Evolutionary conservation across 2,113 vertebrate species (phyloP), one percentile per base, ranked within the genome.

Genomic region (Ophthalmolycus amberensis): DNA sequence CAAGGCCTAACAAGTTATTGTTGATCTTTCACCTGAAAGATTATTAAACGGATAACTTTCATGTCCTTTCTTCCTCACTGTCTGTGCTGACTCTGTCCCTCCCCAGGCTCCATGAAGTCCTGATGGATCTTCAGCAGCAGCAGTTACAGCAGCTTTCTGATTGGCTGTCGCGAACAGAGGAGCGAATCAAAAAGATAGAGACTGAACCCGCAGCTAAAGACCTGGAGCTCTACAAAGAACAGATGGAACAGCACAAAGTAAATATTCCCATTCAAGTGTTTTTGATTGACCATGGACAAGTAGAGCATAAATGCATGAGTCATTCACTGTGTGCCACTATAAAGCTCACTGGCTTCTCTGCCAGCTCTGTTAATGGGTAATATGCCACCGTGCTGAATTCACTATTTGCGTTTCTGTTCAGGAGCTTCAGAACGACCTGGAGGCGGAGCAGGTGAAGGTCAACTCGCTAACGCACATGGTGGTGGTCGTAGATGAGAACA

Each of bases 391-490:
- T 29, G 40, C 66, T 83, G 12, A 75, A 11, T 64, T 60, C n/a
- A 12, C 37, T 73, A 3, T 80, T 29, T 75, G 44, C 1, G 9
- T 84, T 74, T 54, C 9, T 63, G 18, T 42, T 59, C 84, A 99
- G 98, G 93, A 83, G 80, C 94, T 99, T 71, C 98, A 99, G 92
- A 96, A 88, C 79, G 98, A 99, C 88, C 94, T 99, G 75, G 98
- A 99, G 93, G 79, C 94, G 22, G 98, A 99, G 75, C 98, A 99
- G 89, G 96, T 98, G 86, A 99, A 98, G 84, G 98, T 99, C 0
- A 99, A 99, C 90, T 99, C 97, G n/a, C 88, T 99, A 34, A 99
- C 98, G 0, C 98, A 99, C 91, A 99, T 99, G 98, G 98, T 99
- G 0, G 98, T 99, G 0, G 98, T 99, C 59, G 98, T 99, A 1